A percentile compares a stretch with the other conserved stretches of the same genome.
Conservation (phyloP, 35 echinoderm and acorn worm genomes). For the Eucidaris tribuloides region DNA sequence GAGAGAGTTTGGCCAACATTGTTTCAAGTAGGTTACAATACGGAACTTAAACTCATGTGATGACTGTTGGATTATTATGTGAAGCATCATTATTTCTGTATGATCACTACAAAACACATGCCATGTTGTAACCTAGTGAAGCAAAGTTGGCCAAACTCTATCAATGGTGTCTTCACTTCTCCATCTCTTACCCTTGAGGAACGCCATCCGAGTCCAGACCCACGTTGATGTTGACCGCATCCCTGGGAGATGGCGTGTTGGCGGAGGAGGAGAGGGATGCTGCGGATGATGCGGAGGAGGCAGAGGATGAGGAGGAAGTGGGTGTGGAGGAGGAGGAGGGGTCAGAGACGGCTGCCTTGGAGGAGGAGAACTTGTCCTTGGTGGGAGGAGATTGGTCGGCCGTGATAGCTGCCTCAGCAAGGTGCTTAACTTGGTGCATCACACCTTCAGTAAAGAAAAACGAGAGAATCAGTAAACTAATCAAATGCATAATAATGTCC, state of each 20-base stretch:
- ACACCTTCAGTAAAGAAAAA: constrained; percentile 60
- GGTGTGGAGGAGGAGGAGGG: constrained; percentile 5
- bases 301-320: constrained; percentile 16
- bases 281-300: constrained; percentile 7
- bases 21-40: no score
- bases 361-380: constrained; percentile 45
- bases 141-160: not conserved
- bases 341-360: not conserved
- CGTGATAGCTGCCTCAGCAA: constrained; percentile 72
- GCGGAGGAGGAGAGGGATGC: constrained; percentile 12
- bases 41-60: no score
- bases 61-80: no score
- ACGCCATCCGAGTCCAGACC: constrained; percentile 72
- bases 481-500: no score
- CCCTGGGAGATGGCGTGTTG: constrained; percentile 51
- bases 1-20: no score
- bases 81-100: no score
- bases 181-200: constrained; percentile 67
- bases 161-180: not conserved
- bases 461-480: not conserved
- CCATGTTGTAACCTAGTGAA: no score
- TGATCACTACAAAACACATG: no score
- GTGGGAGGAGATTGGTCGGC: constrained; percentile 72
- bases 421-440: constrained; percentile 97
- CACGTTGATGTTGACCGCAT: constrained; percentile 53